phyloP scores from a whole-genome alignment of 2,797 vertebrate genomes.

The Phylloscopus collybita region DNA sequence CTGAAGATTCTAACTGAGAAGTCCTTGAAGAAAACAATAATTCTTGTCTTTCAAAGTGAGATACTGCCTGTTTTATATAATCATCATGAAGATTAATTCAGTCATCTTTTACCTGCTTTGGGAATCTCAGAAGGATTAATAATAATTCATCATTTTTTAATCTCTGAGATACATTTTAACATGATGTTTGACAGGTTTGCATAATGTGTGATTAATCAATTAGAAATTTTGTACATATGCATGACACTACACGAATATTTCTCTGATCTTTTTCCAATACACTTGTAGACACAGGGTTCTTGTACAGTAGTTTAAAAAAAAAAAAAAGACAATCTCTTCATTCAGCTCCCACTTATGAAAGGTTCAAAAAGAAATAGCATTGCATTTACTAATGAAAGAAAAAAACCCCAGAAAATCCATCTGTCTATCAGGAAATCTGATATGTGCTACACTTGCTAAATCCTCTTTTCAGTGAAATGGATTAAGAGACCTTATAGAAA shows the following conservation, averaged over 20 bases:
- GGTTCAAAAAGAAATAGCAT: background rate
- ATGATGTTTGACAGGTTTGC: slow-evolving; percentile 21
- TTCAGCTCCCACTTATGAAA: background rate
- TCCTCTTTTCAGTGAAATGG: slow-evolving; percentile 13
- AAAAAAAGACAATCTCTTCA: background rate
- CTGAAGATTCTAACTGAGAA: background rate
- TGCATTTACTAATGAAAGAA: background rate
- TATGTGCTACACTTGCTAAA: slow-evolving; percentile 20
- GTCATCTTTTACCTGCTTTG: slow-evolving; percentile 6
- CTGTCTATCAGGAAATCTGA: slow-evolving; percentile 13
- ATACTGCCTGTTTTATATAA: background rate
- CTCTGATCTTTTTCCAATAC: slow-evolving; percentile 58
- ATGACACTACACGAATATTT: slow-evolving; percentile 35
- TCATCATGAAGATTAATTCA: background rate
- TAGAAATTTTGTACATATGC: slow-evolving; percentile 44
- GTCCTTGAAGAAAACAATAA: background rate
- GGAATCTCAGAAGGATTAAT: background rate
- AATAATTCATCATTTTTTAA: slow-evolving; percentile 36
- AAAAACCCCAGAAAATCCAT: background rate
- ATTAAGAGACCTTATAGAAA: slow-evolving; percentile 34
- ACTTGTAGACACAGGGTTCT: slow-evolving; percentile 14
- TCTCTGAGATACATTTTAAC: slow-evolving; percentile 10
- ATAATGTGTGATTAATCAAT: slow-evolving; percentile 43
- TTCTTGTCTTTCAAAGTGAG: slow-evolving; percentile 6
- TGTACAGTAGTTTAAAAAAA: background rate